Evolutionary conservation across 1,140 invertebrate genomes (phyloP).

Genomic region (Aethina tumida): DNA sequence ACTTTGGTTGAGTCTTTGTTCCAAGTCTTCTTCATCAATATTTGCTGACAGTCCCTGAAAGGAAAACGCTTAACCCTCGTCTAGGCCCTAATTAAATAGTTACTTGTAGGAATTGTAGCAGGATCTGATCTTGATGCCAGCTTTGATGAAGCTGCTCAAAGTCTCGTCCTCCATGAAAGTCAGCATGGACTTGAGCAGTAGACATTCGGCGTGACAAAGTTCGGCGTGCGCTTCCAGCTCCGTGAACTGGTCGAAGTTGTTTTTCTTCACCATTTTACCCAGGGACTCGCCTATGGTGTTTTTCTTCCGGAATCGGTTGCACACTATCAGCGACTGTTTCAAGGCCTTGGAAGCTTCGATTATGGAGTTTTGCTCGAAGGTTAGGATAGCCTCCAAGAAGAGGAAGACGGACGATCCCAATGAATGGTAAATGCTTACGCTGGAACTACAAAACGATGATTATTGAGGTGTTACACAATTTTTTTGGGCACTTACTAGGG

Average conservation of each 20-base stretch:
- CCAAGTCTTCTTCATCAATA: conserved; percentile 71
- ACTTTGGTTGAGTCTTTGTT: conserved; percentile 51
- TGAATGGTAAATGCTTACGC: conserved; percentile 84
- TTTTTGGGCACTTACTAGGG: conserved; percentile 49
- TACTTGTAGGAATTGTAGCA: conserved; percentile 75
- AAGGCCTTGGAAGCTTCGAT: conserved; percentile 59
- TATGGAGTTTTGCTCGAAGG: conserved; percentile 77
- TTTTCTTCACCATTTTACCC: conserved; percentile 69
- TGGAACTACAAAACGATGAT: conserved; percentile 48
- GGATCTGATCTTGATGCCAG: conserved; percentile 83
- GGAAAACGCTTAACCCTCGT: conserved; percentile 2
- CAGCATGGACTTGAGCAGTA: conserved; percentile 78
- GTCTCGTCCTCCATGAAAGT: conserved; percentile 94
- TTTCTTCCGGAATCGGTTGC: conserved; percentile 61
- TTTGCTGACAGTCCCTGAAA: conserved; percentile 76
- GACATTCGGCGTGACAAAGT: conserved; percentile 84
- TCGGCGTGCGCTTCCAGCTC: conserved; percentile 89
- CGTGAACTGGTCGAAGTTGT: conserved; percentile 68
- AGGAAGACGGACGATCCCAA: conserved; percentile 81
- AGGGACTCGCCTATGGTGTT: conserved; percentile 65
- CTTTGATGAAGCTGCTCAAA: conserved; percentile 85
- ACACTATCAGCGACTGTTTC: conserved; percentile 67
- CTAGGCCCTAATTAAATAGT: conserved; percentile 8
- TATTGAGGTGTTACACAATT: conserved; percentile 3
- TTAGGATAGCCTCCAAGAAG: conserved; percentile 87